phyloP scores from a whole-genome alignment of 1,140 invertebrate species.

The Diuraphis noxia region DNA sequence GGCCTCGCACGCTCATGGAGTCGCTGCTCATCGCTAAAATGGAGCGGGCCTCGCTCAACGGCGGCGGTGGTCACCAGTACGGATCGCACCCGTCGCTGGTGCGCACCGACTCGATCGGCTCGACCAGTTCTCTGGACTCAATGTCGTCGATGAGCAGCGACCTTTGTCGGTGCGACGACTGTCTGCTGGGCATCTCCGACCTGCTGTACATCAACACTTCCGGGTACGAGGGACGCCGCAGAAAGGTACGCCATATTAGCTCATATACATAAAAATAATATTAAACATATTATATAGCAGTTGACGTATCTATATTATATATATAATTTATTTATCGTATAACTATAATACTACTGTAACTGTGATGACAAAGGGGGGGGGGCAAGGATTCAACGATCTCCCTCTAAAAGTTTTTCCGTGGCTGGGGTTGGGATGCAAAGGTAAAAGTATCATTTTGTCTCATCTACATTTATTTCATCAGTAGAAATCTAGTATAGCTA shows the following conservation, averaged over 20 bases:
- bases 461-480: too few species aligned
- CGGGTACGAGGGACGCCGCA: conserved; percentile 63
- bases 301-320: too few species aligned
- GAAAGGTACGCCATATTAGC: conserved; percentile 64
- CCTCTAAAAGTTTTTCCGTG: too few species aligned
- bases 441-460: too few species aligned
- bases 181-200: conserved; percentile 78
- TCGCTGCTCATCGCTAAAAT: conserved; percentile 76
- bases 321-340: too few species aligned
- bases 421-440: too few species aligned
- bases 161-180: conserved; percentile 80
- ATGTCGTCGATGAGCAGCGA: conserved; percentile 69
- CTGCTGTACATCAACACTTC: conserved; percentile 66
- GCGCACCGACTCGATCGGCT: conserved; percentile 77
- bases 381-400: too few species aligned
- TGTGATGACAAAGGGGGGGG: too few species aligned
- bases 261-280: background rate
- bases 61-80: conserved; percentile 55
- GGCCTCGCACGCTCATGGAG: conserved; percentile 75
- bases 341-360: too few species aligned
- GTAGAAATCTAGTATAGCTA: too few species aligned
- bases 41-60: conserved; percentile 62
- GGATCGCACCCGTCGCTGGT: conserved; percentile 63
- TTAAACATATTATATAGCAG: background rate
- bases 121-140: conserved; percentile 73